Evolutionary conservation across 2,113 vertebrate species (phyloP), one percentile per base, ranked within the genome.

Genomic region (Labrus mixtus): DNA sequence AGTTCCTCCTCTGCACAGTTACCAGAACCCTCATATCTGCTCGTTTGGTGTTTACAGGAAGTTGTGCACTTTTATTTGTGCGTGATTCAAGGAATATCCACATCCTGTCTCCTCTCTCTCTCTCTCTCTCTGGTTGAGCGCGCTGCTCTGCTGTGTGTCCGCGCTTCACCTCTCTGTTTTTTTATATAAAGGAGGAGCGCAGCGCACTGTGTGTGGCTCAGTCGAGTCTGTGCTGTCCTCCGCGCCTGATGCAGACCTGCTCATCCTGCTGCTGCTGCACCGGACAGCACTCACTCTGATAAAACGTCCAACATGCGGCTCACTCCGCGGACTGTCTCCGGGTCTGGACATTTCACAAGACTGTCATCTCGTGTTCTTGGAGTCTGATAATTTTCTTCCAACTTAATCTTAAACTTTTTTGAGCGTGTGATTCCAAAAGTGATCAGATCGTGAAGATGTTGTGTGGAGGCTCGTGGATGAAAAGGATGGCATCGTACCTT

Each of bases 201-300:
- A 59, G 82, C 78, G 80, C 79, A 64, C 79, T 58, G 48, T 29
- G 50, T 59, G 25, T 8, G 33, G 61, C 69, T 81, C 76, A 69
- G 50, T 71, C 23, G 46, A 45, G 39, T 57, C 4, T 5, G 23
- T 20, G 43, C 46, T 77, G 64, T 57, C 36, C 68, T 50, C 39
- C 59, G 78, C 55, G 83, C 73, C 73, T 61, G 58, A 66, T 5
- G 81, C 73, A 48, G 60, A 68, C 33, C 55, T 4, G n/a, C n/a
- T n/a, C n/a, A n/a, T n/a, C n/a, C n/a, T n/a, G n/a, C n/a, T n/a
- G 17, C 15, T 23, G 58, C 53, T 55, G 20, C 56, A 41, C 15
- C 68, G 55, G 12, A 22, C 20, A 8, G 23, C 74, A 17, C 33
- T 43, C 66, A 73, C 1, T 19, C 17, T 17, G 9, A 23, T 13